phyloP scores from a whole-genome alignment of 2,888 invertebrate species.

The Sminthurinus aureus region DNA sequence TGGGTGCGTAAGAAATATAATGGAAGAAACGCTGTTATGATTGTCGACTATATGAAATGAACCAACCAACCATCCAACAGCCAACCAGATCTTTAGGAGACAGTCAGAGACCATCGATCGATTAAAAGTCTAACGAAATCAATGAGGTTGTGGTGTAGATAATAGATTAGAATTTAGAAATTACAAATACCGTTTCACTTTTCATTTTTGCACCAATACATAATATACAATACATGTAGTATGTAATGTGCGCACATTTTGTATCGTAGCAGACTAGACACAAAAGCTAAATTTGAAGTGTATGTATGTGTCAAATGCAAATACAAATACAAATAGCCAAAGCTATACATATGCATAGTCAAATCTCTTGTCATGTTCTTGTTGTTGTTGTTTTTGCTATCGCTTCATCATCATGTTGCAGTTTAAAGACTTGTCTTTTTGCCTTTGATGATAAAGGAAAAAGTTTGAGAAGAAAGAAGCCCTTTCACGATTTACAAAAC shows the following conservation, averaged over 20 bases:
- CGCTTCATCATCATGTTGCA: background rate
- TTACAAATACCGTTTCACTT: conserved; percentile 29
- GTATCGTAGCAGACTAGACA: too few relatives aligned
- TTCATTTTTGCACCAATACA: background rate
- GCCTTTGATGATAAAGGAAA: too few relatives aligned
- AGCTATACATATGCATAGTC: background rate
- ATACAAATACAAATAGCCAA: background rate
- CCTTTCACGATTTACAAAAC: background rate
- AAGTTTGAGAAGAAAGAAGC: background rate
- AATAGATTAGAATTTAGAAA: conserved; percentile 25
- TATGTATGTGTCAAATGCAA: too few relatives aligned
- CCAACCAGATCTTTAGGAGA: background rate
- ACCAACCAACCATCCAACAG: background rate
- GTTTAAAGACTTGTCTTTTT: background rate
- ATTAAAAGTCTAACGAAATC: conserved; percentile 21
- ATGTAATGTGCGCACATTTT: too few relatives aligned
- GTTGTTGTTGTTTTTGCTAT: background rate
- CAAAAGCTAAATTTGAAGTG: too few relatives aligned
- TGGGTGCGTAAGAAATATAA: background rate
- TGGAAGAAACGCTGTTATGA: background rate
- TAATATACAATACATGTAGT: too few relatives aligned
- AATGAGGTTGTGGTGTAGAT: conserved; percentile 6
- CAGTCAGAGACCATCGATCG: conserved; percentile 18
- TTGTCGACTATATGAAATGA: background rate
- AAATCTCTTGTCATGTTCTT: too few relatives aligned